Evolutionary conservation across 2,888 invertebrate genomes (phyloP).

Genomic region (Leptogaster cylindrica): DNA sequence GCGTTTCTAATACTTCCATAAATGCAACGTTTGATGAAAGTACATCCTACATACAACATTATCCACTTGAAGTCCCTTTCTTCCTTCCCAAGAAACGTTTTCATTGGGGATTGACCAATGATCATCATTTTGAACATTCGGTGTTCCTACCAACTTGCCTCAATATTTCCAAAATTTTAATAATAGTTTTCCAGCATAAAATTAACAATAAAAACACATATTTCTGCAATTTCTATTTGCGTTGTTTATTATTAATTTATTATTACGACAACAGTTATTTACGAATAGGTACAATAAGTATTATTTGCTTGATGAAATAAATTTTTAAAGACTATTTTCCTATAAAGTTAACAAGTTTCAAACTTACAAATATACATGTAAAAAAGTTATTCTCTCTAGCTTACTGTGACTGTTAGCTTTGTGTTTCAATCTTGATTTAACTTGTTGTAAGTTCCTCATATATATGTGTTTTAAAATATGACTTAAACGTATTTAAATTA

Average conservation of each 20-base stretch:
- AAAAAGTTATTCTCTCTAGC: conserved; percentile 23
- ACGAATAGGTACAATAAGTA: conserved; percentile 30
- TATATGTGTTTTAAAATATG: background rate
- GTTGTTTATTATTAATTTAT: conserved; percentile 21
- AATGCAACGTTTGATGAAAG: too few species aligned
- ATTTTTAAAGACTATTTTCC: conserved; percentile 23
- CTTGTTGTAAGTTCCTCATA: conserved; percentile 5
- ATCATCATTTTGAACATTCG: too few species aligned
- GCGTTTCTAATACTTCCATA: conserved; percentile 31
- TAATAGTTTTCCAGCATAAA: too few species aligned
- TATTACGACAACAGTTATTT: conserved; percentile 29
- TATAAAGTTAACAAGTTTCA: conserved; percentile 27
- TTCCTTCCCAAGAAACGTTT: too few species aligned
- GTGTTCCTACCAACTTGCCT: too few species aligned
- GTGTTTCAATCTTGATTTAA: conserved; percentile 14
- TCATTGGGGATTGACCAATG: too few species aligned
- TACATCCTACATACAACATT: too few species aligned
- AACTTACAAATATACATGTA: conserved; percentile 34
- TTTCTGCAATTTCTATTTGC: conserved; percentile 25
- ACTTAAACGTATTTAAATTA: background rate
- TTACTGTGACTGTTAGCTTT: conserved; percentile 17
- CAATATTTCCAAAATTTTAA: too few species aligned
- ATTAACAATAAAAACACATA: too few species aligned
- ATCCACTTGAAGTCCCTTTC: too few species aligned
- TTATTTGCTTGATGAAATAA: conserved; percentile 31